Base-by-base conservation (phyloP, 2,113 vertebrate species). In the Etheostoma cragini region DNA sequence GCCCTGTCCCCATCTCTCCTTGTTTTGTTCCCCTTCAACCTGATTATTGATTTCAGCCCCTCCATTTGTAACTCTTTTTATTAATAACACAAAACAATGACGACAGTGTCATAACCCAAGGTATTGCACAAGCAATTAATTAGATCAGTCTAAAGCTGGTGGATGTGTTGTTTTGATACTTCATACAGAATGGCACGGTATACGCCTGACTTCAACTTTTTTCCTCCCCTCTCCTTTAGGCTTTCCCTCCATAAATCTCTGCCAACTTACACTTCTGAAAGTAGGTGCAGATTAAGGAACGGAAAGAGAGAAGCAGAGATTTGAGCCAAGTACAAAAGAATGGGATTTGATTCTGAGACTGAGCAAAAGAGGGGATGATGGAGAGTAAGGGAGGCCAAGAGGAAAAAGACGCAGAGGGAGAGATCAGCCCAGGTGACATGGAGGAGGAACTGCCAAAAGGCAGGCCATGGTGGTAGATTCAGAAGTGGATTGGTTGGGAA, bases 61-160 rank as follows among this genome's bases (percentile, higher is more conserved):
- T 76, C 53, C 58, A 72, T 81, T 76, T 17, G 50, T 63, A 76
- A 60, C 80, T 82, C 80, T 80, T 83, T 91, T 92, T 93, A 93
- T 93, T 94, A 93, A 94, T 93, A 93, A 92, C 83, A 92, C 85
- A 91, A 89, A 88, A 91, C 90, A 93, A 93, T 92, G 93, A 94
- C 92, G 92, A 90, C 89, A 66, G 77, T 94, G 94, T 93, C 93
- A 85, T 87, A 92, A 93, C 91, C 93, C 67, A 4, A 26, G 76
- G 64, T 85, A 91, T 82, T 45, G 1, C 83, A 64, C 13, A 54
- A 77, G 75, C 87, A 89, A 93, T 94, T 92, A 89, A 90, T 84
- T 54, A 76, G 89, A 92, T 91, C 72, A 85, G 89, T 90, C 85
- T 76, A 64, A 83, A 87, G 76, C 80, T 72, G 65, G 63, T 35